Evolutionary conservation across 2,888 invertebrate species (phyloP).

Genomic region (Candidula unifasciata): DNA sequence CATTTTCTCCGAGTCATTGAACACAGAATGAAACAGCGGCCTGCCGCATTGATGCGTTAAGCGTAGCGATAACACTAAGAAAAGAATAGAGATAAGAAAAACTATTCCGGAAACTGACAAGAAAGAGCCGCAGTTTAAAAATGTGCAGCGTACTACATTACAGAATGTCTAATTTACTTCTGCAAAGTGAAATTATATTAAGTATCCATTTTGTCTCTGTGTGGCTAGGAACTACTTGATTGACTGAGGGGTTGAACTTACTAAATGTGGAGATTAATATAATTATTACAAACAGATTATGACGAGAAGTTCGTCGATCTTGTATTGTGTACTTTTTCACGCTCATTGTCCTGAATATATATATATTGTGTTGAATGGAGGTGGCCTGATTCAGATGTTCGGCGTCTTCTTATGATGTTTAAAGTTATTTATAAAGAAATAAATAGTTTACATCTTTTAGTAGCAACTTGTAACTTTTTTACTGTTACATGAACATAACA

Average conservation of each 20-base stretch:
- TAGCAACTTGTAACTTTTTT: too few relatives aligned
- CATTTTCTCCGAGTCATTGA: conserved; percentile 24
- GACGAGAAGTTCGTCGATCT: too few relatives aligned
- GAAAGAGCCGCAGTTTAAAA: conserved; percentile 12
- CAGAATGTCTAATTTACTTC: conserved; percentile 1
- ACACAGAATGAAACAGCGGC: background rate
- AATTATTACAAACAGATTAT: too few relatives aligned
- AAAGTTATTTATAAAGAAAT: too few relatives aligned
- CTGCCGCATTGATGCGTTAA: background rate
- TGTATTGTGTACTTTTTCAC: too few relatives aligned
- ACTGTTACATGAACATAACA: too few relatives aligned
- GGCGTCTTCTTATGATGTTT: background rate
- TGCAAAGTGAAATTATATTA: background rate
- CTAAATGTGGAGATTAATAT: too few relatives aligned
- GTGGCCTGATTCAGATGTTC: too few relatives aligned
- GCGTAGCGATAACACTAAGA: background rate
- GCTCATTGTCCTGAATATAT: too few relatives aligned
- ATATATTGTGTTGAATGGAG: too few relatives aligned
- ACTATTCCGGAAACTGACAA: background rate
- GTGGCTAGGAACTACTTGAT: background rate
- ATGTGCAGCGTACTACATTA: background rate
- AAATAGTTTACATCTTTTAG: too few relatives aligned
- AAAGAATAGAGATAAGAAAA: conserved; percentile 10
- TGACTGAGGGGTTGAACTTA: too few relatives aligned
- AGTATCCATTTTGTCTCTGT: conserved; percentile 5